Conservation (phyloP, 2,797 vertebrate genomes). For the Lagocephalus sceleratus region DNA sequence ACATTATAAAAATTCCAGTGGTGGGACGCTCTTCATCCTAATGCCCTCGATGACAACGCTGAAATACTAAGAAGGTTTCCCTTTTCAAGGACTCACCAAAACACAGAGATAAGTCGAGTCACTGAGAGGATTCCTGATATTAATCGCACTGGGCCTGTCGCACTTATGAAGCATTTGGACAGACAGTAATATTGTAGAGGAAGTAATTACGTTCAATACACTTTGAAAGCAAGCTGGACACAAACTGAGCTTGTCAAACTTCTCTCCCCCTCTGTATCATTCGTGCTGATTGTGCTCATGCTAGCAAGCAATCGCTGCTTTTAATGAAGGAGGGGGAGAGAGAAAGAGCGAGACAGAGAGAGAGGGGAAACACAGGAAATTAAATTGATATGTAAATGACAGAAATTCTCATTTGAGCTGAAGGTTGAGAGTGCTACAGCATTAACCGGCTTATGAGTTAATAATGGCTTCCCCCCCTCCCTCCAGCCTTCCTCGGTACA, state of each 20-base stretch:
- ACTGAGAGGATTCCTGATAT: too few relatives aligned
- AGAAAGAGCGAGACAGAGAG: neutral
- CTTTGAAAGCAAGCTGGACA: too few relatives aligned
- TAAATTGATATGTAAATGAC: slow-evolving; percentile 81
- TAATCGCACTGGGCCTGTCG: too few relatives aligned
- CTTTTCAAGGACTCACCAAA: too few relatives aligned
- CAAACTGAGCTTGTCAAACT: slow-evolving; percentile 14
- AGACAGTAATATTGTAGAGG: too few relatives aligned
- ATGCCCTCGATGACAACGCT: too few relatives aligned
- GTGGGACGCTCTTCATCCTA: too few relatives aligned
- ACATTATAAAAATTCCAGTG: too few relatives aligned
- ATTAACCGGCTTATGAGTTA: slow-evolving; percentile 78
- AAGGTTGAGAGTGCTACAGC: slow-evolving; percentile 73
- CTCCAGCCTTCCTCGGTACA: slow-evolving; percentile 21
- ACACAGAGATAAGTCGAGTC: too few relatives aligned
- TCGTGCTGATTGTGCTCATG: neutral
- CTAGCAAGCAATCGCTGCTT: slow-evolving; percentile 57
- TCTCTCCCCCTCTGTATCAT: neutral
- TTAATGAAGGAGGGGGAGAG: slow-evolving; percentile 62
- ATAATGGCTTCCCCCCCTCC: slow-evolving; percentile 56
- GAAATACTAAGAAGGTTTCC: too few relatives aligned
- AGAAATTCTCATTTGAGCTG: slow-evolving; percentile 77
- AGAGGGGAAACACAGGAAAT: slow-evolving; percentile 67
- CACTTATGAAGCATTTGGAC: too few relatives aligned
- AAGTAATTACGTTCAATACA: too few relatives aligned